These are phyloP conservation scores for Corvus hawaiiensis DNA, from an alignment of 2,113 vertebrate genomes.

Conservation along the genomic window DNA sequence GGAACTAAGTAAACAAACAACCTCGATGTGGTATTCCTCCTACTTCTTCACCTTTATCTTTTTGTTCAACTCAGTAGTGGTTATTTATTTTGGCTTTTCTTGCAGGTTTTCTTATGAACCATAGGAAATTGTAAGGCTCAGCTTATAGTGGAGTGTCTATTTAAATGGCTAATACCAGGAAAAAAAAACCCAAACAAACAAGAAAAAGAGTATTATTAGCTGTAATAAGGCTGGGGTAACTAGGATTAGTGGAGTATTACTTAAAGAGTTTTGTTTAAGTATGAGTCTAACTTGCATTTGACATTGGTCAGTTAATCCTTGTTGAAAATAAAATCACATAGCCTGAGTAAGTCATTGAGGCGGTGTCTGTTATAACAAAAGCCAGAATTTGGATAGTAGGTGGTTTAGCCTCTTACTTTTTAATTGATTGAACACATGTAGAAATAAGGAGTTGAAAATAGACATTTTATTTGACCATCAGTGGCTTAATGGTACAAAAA, in stretches of 20 bases:
- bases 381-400: neutral
- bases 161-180: neutral
- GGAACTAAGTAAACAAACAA: slow-evolving; percentile 59
- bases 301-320: neutral
- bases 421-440: neutral
- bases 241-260: neutral
- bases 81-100: neutral
- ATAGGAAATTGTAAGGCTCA: neutral
- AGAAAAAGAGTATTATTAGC: neutral
- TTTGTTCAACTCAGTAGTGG: neutral
- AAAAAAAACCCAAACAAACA: neutral
- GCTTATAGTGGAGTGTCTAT: neutral
- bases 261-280: neutral
- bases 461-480: neutral
- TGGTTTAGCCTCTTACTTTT: neutral
- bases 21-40: neutral
- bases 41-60: neutral
- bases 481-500: neutral
- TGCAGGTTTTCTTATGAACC: neutral
- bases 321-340: neutral
- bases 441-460: neutral
- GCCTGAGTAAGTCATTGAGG: neutral
- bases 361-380: neutral
- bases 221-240: neutral
- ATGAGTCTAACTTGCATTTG: neutral